These are phyloP conservation scores for Neofelis nebulosa DNA, from an alignment of 2,113 vertebrate genomes.

Conservation along the genomic window DNA sequence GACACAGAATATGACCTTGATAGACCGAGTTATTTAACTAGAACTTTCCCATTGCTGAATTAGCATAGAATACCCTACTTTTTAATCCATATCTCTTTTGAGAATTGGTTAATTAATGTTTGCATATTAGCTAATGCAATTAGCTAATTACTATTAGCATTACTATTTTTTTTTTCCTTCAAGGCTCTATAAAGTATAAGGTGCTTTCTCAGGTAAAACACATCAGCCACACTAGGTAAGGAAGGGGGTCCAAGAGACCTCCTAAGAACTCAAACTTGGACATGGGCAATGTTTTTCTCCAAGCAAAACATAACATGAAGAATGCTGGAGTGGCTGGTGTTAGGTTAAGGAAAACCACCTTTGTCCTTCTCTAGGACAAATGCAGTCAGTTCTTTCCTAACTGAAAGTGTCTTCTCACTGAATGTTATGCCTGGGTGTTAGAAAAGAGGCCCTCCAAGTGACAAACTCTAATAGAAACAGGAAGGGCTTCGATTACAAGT, in stretches of 20 bases:
- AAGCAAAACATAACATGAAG: neutral
- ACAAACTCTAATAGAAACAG: conserved; percentile 33
- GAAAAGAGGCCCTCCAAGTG: neutral
- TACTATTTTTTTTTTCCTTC: conserved; percentile 34
- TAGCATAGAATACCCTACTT: conserved; percentile 62
- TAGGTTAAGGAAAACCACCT: neutral
- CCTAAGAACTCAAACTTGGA: neutral
- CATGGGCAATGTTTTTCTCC: neutral
- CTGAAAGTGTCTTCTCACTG: neutral
- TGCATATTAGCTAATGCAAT: conserved; percentile 66
- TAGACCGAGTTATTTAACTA: conserved; percentile 4
- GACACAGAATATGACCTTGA: conserved; percentile 61
- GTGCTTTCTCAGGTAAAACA: conserved; percentile 54
- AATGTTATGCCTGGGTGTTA: neutral
- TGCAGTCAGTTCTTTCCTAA: neutral
- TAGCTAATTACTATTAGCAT: conserved; percentile 44
- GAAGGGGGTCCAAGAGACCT: neutral
- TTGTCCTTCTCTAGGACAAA: conserved; percentile 36
- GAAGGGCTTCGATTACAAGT: neutral
- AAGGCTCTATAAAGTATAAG: conserved; percentile 56
- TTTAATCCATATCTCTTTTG: conserved; percentile 67
- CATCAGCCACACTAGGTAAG: neutral
- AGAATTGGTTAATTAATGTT: conserved; percentile 79
- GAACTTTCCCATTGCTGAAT: conserved; percentile 32
- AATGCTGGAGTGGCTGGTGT: neutral